Evolutionary conservation across 2,888 invertebrate species (phyloP).

Genomic region (Ceraclea dissimilis): DNA sequence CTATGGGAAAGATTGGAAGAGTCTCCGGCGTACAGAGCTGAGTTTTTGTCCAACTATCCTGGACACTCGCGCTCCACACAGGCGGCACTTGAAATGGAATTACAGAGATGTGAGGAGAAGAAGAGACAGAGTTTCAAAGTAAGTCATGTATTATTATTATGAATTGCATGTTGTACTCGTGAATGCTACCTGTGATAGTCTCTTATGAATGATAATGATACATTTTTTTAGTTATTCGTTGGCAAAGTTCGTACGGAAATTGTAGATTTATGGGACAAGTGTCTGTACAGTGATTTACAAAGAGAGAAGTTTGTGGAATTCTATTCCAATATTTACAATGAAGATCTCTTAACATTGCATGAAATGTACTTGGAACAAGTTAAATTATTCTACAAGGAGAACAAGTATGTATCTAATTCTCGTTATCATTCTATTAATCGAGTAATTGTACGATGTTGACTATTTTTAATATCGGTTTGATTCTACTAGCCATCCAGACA

Average conservation of each 20-base stretch:
- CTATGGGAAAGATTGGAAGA: constrained; percentile 73
- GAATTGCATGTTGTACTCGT: background rate
- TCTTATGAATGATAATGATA: constrained; percentile 19
- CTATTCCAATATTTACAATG: constrained; percentile 62
- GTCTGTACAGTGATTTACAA: constrained; percentile 59
- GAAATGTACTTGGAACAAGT: constrained; percentile 70
- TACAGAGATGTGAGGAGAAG: constrained; percentile 65
- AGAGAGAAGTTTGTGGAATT: constrained; percentile 57
- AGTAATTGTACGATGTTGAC: too few species aligned
- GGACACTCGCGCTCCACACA: constrained; percentile 52
- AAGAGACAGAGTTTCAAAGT: constrained; percentile 70
- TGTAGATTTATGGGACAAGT: constrained; percentile 65
- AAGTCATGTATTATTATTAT: constrained; percentile 23
- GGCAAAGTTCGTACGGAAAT: constrained; percentile 65
- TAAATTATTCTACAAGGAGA: constrained; percentile 54
- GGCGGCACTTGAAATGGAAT: constrained; percentile 57
- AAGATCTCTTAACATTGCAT: constrained; percentile 71
- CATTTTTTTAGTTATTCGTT: constrained; percentile 48
- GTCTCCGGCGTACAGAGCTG: constrained; percentile 53
- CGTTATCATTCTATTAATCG: background rate
- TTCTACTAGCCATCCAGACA: too few species aligned
- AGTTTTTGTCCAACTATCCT: constrained; percentile 54
- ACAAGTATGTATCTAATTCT: constrained; percentile 56
- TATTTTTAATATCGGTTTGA: too few species aligned
- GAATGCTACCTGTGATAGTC: background rate